Percentiles rank a stretch among this genome's conserved stretches.
phyloP scores from a whole-genome alignment of 2,113 vertebrate species.

The Motacilla alba region DNA sequence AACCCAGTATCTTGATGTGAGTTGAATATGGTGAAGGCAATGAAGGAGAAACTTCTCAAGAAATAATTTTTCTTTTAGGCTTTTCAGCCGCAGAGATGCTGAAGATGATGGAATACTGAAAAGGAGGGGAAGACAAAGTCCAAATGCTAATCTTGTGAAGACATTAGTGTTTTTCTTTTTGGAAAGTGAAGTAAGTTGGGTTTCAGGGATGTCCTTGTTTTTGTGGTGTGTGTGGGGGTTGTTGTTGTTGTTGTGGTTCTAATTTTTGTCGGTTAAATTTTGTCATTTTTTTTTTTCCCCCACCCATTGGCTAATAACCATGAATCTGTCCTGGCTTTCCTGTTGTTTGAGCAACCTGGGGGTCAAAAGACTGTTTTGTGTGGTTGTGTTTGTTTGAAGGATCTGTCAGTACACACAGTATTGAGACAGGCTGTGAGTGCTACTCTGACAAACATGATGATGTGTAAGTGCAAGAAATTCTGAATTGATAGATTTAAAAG shows the following conservation, averaged over 20 bases:
- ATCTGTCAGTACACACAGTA: neutral
- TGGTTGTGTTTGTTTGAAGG: neutral
- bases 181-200: constrained; percentile 91
- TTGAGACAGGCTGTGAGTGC: neutral
- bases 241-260: neutral
- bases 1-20: accelerated
- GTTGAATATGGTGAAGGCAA: neutral
- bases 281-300: neutral
- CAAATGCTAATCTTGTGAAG: constrained; percentile 96
- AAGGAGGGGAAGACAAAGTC: constrained; percentile 93
- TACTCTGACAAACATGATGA: neutral
- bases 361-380: neutral
- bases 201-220: neutral
- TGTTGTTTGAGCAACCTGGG: neutral
- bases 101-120: constrained; percentile 95
- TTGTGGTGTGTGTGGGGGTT: neutral
- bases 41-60: neutral
- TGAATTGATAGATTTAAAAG: neutral
- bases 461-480: neutral
- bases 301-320: neutral
- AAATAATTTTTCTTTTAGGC: constrained; percentile 66
- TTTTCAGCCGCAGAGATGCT: constrained; percentile 93
- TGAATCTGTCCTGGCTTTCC: neutral
- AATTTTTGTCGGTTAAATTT: neutral
- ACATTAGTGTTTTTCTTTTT: constrained; percentile 99